These are phyloP conservation scores for Bellardia bayeri DNA, from an alignment of 2,888 invertebrate genomes.

Conservation along the genomic window DNA sequence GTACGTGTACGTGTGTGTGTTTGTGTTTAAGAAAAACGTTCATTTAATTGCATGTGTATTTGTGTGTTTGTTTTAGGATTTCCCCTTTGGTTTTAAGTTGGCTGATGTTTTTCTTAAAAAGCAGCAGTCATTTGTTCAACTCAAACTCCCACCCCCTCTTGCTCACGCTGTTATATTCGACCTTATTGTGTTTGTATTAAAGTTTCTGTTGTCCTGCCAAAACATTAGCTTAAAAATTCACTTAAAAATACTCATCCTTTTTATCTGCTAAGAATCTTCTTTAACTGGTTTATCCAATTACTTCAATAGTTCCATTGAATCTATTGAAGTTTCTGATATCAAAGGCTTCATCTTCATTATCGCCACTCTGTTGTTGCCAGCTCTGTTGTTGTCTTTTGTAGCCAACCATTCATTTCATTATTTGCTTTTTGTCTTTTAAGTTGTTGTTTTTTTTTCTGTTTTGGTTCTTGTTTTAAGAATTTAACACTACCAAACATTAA, in stretches of 20 bases:
- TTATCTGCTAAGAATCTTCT: constrained; percentile 41
- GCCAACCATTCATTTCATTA: constrained; percentile 66
- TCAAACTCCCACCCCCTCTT: neutral
- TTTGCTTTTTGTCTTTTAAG: constrained; percentile 64
- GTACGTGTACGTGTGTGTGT: constrained; percentile 28
- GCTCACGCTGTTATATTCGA: neutral
- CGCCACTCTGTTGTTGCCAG: constrained; percentile 58
- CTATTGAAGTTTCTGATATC: constrained; percentile 72
- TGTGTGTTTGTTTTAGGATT: constrained; percentile 24
- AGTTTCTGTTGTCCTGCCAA: constrained; percentile 47
- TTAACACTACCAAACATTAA: constrained; percentile 66
- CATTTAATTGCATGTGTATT: constrained; percentile 50
- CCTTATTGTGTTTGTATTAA: constrained; percentile 43
- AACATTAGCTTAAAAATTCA: constrained; percentile 63
- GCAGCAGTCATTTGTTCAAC: constrained; percentile 32
- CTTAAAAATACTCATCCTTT: constrained; percentile 64
- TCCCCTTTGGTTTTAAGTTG: constrained; percentile 61
- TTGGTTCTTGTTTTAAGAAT: constrained; percentile 45
- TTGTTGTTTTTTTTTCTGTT: constrained; percentile 9
- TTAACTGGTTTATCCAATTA: constrained; percentile 70
- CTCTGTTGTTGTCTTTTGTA: constrained; percentile 49
- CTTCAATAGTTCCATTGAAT: constrained; percentile 72
- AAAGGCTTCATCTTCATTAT: constrained; percentile 72
- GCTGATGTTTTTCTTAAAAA: constrained; percentile 42
- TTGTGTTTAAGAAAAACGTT: constrained; percentile 24